Evolutionary conservation across 2,113 vertebrate genomes (phyloP).

Genomic region (Capreolus pygargus): DNA sequence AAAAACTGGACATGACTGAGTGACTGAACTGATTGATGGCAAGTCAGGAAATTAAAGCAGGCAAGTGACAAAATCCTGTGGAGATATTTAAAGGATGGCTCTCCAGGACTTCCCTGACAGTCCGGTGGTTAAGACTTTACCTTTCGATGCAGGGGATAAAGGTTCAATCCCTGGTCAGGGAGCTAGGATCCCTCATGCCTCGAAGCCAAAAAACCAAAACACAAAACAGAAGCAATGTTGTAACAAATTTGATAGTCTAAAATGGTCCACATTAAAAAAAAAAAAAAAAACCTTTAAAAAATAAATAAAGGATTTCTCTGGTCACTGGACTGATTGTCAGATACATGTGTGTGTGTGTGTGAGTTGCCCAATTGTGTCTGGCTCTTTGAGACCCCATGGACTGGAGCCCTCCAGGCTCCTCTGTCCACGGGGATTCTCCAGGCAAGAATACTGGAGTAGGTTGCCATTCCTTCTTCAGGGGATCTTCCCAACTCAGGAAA

Average conservation of each 20-base stretch:
- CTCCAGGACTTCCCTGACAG: background rate
- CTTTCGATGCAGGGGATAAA: background rate
- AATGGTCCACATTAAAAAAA: background rate
- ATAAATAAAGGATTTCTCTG: background rate
- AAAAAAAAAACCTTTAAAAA: background rate
- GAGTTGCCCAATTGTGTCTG: background rate
- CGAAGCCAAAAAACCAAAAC: background rate
- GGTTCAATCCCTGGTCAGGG: background rate
- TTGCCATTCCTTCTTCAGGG: too few relatives aligned
- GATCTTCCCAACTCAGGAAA: too few relatives aligned
- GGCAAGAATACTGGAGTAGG: too few relatives aligned
- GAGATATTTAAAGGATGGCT: background rate
- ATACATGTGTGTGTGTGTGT: background rate
- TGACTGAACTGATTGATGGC: background rate
- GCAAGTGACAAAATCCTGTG: background rate
- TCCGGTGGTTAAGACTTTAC: background rate
- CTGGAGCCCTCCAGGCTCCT: too few relatives aligned
- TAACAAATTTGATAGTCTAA: background rate
- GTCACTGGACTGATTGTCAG: background rate
- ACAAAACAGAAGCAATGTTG: background rate
- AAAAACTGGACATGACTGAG: rapidly evolving
- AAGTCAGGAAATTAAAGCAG: background rate
- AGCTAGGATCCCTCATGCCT: background rate
- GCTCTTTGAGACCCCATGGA: background rate
- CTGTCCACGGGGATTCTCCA: too few relatives aligned